phyloP scores from a whole-genome alignment of 2,113 vertebrate genomes.

The Leucopternis melanops region DNA sequence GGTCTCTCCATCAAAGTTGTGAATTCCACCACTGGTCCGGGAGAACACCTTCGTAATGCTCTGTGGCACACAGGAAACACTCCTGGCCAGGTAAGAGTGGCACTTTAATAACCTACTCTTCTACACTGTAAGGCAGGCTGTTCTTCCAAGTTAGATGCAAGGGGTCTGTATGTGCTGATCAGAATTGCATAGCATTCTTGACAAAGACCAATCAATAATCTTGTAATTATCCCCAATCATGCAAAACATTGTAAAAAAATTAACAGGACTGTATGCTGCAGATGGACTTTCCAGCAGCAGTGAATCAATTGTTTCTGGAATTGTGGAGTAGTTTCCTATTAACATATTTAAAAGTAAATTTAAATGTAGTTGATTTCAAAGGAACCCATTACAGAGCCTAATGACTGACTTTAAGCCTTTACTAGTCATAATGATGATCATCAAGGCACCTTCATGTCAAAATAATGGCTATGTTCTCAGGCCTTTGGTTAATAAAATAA shows the following conservation, averaged over 20 bases:
- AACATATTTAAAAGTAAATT: background rate
- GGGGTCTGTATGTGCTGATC: background rate
- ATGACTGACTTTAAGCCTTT: background rate
- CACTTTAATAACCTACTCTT: background rate
- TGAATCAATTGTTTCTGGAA: background rate
- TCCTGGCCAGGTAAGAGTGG: slow-evolving; percentile 82
- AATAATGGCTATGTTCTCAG: background rate
- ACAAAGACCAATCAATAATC: background rate
- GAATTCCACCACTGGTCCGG: slow-evolving; percentile 97
- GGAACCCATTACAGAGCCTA: background rate
- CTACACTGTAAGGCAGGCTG: background rate
- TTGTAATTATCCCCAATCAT: background rate
- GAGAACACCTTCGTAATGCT: slow-evolving; percentile 95
- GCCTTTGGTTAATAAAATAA: background rate
- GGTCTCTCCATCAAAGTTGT: slow-evolving; percentile 97
- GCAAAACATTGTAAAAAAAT: background rate
- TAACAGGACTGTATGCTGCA: background rate
- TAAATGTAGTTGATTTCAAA: background rate
- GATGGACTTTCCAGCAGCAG: background rate
- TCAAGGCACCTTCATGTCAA: background rate
- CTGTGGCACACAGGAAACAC: slow-evolving; percentile 99
- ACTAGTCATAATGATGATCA: background rate
- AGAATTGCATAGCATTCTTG: background rate
- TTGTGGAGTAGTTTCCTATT: background rate
- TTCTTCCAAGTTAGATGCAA: background rate